Evolutionary conservation across 2,888 invertebrate species (phyloP), one percentile per base, ranked within the genome.

Genomic region (Lysandra coridon): DNA sequence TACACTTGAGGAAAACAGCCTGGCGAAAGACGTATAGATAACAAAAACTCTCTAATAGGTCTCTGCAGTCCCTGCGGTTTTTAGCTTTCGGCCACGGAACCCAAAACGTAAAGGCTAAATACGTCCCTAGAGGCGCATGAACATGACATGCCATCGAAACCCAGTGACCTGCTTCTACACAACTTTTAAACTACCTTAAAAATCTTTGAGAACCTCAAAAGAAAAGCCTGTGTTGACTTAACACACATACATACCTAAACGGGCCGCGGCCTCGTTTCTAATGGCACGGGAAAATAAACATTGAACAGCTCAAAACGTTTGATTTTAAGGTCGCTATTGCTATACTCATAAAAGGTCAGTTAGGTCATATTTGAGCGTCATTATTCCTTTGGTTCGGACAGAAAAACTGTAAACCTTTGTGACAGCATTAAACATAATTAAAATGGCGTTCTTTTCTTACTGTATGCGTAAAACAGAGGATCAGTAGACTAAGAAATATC

Each of bases 151-250:
- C 86, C 84, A 86, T 86, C 85, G 87, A 91, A 90, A 90, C 92
- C 92, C 86, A 91, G 91, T 94, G 94, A 93, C 94, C 94, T 89
- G 91, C 87, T 94, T 94, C 91, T 90, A 89, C 88, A 87, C 88
- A 89, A 90, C 93, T 88, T 91, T 93, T 93, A 92, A 93, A 94
- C 94, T 92, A 90, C 90, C 89, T 91, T 89, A 90, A 93, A 93
- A 93, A 89, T 88, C 89, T 91, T 87, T 83, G 88, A 87, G 91
- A 92, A 89, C 90, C 89, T 87, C 88, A 85, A 91, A 92, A 93
- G 92, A 92, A 91, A 94, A 93, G 88, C 89, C 88, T 87, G 85
- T 93, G 94, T 93, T 93, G 89, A 91, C 92, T 86, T 90, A 92
- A 92, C 93, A 92, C 87, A 93, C 92, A 92, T 92, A 91, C 87